A percentile compares a stretch with the other conserved stretches of the same genome.
These are phyloP conservation scores for Athalia cordata DNA, from an alignment of 2,888 invertebrate species.

Conservation along the genomic window DNA sequence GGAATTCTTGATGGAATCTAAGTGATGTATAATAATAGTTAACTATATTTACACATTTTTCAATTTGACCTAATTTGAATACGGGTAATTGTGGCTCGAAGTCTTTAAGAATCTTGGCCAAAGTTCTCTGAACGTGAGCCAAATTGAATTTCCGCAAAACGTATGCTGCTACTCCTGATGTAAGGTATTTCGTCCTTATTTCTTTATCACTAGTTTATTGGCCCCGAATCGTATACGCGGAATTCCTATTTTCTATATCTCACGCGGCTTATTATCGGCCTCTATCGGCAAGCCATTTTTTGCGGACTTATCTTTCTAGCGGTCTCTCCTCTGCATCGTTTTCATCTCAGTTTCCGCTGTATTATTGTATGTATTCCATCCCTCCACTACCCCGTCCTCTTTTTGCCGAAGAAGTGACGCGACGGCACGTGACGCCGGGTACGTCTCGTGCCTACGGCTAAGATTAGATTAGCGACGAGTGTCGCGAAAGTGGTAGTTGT, in stretches of 20 bases:
- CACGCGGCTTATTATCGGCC: no score
- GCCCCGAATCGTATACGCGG: neutral
- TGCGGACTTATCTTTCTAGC: no score
- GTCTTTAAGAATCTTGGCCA: conserved; percentile 6
- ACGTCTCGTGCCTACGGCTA: conserved; percentile 36
- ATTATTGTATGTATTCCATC: no score
- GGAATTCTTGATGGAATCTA: no score
- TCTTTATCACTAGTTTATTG: neutral
- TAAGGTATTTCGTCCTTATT: no score
- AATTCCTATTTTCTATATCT: no score
- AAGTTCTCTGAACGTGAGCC: conserved; percentile 25
- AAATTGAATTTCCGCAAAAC: conserved; percentile 23
- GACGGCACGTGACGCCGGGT: conserved; percentile 22
- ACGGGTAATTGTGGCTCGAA: neutral
- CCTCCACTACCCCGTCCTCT: neutral
- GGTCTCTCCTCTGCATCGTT: no score
- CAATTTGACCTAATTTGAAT: conserved; percentile 1
- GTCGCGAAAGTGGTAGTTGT: conserved; percentile 41
- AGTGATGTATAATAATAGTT: no score
- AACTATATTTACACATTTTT: neutral
- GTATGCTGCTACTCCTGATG: neutral
- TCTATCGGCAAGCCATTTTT: no score
- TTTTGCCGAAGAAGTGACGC: conserved; percentile 12
- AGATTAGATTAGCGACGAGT: conserved; percentile 55
- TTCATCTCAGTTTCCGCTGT: no score